Base-by-base conservation (phyloP, 2,888 invertebrate genomes). In the Agriopis aurantiaria region DNA sequence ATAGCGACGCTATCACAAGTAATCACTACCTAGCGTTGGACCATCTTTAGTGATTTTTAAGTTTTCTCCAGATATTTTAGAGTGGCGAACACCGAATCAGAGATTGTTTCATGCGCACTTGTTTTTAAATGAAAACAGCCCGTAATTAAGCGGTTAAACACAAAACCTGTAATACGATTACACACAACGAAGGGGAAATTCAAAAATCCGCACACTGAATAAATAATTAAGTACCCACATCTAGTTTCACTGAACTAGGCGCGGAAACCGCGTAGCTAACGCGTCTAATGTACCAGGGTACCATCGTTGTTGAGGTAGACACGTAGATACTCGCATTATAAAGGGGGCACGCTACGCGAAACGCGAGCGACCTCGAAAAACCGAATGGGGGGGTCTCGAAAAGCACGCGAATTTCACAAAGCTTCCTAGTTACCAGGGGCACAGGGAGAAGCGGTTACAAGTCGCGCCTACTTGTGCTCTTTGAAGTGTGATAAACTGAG, bases 401-500 rank as follows among this genome's bases (percentile, higher is more conserved):
- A 88, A 89, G 90, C 90, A 88, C 88, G 91, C 89, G 89, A 91
- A 91, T 89, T 91, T 90, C 91, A 90, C 92, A 91, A 91, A 92
- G 92, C 92, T 89, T 91, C 90, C 89, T 88, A 88, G 91, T 89
- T 90, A 89, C 83, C 84, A 79, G 79, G 80, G 80, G 79, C 80
- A 78, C 82, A 78, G 89, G 90, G 89, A 88, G 88, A 85, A 84
- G 90, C 85, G 89, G 91, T 90, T 89, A 85, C 86, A 85, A 85
- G 83, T 84, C 84, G 85, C 85, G 88, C 86, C 87, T 88, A 84
- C 88, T 85, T 84, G 86, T 85, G 89, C 88, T 89, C 91, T 92
- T 91, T 91, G 91, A 92, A 91, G 91, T 89, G 91, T 90, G 92
- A 91, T 91, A 91, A 90, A 91, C 91, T 88, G 86, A 85, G 85